These are phyloP conservation scores for Diachrysia chrysitis DNA, from an alignment of 2,888 invertebrate species.

Conservation along the genomic window DNA sequence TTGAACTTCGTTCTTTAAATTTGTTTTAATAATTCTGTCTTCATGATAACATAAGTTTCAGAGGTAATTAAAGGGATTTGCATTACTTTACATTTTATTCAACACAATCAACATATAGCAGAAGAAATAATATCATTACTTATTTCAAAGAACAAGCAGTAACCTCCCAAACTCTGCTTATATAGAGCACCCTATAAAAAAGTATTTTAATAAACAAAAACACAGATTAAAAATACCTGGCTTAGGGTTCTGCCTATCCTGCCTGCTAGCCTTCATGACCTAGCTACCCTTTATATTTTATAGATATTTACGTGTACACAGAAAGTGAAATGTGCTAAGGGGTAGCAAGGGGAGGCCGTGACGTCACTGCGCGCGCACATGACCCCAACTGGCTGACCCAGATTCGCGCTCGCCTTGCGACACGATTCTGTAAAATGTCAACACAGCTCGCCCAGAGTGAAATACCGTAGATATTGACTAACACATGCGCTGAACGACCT, in stretches of 20 bases:
- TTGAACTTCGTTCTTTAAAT: too few relatives aligned
- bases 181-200: conserved; percentile 17
- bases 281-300: conserved; percentile 56
- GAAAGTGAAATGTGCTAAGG: conserved; percentile 79
- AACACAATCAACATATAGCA: too few relatives aligned
- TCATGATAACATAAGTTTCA: too few relatives aligned
- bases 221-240: conserved; percentile 43
- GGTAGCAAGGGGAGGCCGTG: conserved; percentile 72
- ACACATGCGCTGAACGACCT: conserved; percentile 66
- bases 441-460: conserved; percentile 73
- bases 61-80: too few relatives aligned
- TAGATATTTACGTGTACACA: conserved; percentile 59
- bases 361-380: conserved; percentile 85
- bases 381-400: conserved; percentile 80
- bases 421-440: conserved; percentile 79
- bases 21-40: too few relatives aligned
- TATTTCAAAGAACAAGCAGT: not conserved
- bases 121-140: not conserved
- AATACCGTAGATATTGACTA: conserved; percentile 73
- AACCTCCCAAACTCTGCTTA: not conserved
- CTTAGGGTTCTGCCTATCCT: conserved; percentile 26
- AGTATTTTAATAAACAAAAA: conserved; percentile 41
- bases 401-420: conserved; percentile 80
- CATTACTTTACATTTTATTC: too few relatives aligned
- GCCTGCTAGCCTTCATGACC: conserved; percentile 43